Evolutionary conservation across 2,888 invertebrate species (phyloP).

Genomic region (Perizoma flavofasciatum): DNA sequence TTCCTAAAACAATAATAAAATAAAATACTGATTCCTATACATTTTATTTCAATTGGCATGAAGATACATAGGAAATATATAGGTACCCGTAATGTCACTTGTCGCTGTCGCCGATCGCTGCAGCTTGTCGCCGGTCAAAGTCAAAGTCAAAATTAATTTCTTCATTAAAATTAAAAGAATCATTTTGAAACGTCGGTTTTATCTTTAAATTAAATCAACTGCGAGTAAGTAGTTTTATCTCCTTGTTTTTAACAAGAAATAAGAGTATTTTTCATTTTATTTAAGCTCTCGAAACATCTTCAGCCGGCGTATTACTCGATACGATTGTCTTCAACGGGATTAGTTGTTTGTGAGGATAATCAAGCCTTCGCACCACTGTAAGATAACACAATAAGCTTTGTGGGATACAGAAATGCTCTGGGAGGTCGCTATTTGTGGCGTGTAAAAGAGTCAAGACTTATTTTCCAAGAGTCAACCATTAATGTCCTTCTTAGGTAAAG

Average conservation of each 20-base stretch:
- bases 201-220: not conserved
- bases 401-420: slow-evolving; percentile 14
- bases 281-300: slow-evolving; percentile 18
- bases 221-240: slow-evolving; percentile 5
- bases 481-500: not conserved
- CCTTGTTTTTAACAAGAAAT: slow-evolving; percentile 2
- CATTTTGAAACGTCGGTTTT: no score
- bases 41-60: no score
- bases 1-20: no score
- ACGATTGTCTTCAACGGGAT: slow-evolving; percentile 36
- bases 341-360: slow-evolving; percentile 29
- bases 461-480: slow-evolving; percentile 1
- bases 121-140: no score
- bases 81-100: no score
- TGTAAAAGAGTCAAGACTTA: not conserved
- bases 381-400: slow-evolving; percentile 36
- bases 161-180: no score
- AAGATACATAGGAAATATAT: no score
- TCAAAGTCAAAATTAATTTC: no score
- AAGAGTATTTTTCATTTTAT: slow-evolving; percentile 28
- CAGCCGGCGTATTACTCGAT: slow-evolving; percentile 20
- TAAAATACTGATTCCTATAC: no score
- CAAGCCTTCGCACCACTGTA: slow-evolving; percentile 22
- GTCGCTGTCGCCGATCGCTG: no score
- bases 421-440: slow-evolving; percentile 6